Evolutionary conservation across 2,888 invertebrate genomes (phyloP), one percentile per base, ranked within the genome.

Genomic region (Hyposoter didymator): DNA sequence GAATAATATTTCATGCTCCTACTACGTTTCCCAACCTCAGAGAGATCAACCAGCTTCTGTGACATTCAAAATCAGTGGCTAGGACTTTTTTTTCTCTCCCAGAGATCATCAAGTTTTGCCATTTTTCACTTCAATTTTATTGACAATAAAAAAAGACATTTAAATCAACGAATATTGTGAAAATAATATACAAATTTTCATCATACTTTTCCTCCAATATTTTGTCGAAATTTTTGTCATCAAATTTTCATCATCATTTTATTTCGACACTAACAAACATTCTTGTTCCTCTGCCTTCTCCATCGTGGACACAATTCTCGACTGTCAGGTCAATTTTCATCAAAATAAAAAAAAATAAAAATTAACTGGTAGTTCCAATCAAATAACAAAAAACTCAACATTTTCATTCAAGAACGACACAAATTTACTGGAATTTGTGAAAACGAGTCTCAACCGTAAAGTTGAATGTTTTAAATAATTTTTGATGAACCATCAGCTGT

Each of bases 1-100:
- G 70, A 49, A 70, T 70, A 70, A 49, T 70, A 32, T 70, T 17
- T 45, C 28, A 28, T 45, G 19, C 28, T 45, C 28, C 43, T 28
- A 17, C 22, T 17, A 32, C 17, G 8, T 69, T 69, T 6, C 14
- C 19, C 12, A 14, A 28, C 3, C 14, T 6, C 6, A 0, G 4
- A 22, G 12, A 19, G 43, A n/a, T 43, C 43, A 67, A 43, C 19
- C 19, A 67, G 39, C 12, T 14, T 12, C 6, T 22, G 43, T 43
- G 2, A 19, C 67, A 43, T 12, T 67, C 19, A 22, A 43, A 43
- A 67, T 67, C 67, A 22, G 67, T 67, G 28, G 59, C 28, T 28
- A 3, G 5, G 28, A 28, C n/a, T 55, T 59, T 59, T 59, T 55
- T 35, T 35, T 35, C 35, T 35, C 35, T 35, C 35, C 12, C 10